Conservation (phyloP, 2,888 invertebrate species). For the Brachyptera risi region DNA sequence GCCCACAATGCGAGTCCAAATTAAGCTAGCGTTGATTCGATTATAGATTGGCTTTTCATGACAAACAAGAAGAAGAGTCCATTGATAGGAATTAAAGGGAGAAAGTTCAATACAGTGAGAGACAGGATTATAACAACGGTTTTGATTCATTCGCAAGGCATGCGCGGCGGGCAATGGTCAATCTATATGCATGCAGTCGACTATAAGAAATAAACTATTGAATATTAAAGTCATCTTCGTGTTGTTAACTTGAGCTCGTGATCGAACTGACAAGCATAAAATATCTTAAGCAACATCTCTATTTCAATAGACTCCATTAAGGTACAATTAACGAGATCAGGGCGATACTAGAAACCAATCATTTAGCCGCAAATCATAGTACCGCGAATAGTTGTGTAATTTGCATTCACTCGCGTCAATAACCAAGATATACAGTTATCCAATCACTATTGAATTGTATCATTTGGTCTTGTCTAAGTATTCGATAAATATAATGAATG, state of each 20-base stretch:
- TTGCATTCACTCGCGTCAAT: neutral
- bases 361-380: neutral
- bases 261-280: conserved; percentile 12
- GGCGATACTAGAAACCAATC: conserved; percentile 3
- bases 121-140: conserved; percentile 7
- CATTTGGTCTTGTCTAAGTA: no score
- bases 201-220: conserved; percentile 1
- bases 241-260: neutral
- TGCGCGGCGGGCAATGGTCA: no score
- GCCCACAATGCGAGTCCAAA: conserved; percentile 23
- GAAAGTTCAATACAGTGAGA: conserved; percentile 20
- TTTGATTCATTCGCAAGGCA: neutral
- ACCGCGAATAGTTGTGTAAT: neutral
- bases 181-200: neutral
- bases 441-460: no score
- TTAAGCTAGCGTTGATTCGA: conserved; percentile 27
- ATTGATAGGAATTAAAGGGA: conserved; percentile 16
- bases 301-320: conserved; percentile 23
- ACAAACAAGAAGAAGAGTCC: conserved; percentile 17
- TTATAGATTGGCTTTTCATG: conserved; percentile 28
- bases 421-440: no score
- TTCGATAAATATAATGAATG: no score
- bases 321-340: conserved; percentile 19
- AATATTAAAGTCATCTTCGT: conserved; percentile 19
- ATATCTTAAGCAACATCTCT: conserved; percentile 21